Percentiles rank a stretch among this genome's conserved stretches.
phyloP scores from a whole-genome alignment of 2,888 invertebrate genomes.

The Drosophila macrospina region DNA sequence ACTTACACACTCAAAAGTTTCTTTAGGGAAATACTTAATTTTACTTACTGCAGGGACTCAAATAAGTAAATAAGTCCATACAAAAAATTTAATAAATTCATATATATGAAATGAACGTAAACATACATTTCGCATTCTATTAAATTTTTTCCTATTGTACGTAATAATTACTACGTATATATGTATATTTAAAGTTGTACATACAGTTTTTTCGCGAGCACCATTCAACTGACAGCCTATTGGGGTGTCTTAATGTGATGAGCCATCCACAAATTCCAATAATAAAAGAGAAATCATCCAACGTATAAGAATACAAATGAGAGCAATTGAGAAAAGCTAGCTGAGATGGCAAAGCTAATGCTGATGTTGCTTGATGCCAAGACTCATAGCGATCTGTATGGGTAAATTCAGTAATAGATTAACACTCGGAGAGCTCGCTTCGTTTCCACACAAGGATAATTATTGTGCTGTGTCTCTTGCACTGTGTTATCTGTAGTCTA shows the following conservation, averaged over 20 bases:
- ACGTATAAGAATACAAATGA: not conserved
- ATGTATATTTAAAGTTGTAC: too few species aligned
- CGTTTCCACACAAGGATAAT: conserved; percentile 65
- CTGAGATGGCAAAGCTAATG: not conserved
- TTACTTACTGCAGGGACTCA: too few species aligned
- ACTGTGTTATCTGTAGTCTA: conserved; percentile 68
- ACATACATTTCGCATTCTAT: too few species aligned
- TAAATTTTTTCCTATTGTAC: too few species aligned
- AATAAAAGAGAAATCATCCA: not conserved
- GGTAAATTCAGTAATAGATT: conserved; percentile 75
- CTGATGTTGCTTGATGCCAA: not conserved
- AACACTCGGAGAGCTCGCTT: conserved; percentile 80
- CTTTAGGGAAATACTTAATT: too few species aligned
- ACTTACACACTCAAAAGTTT: too few species aligned
- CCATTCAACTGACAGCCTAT: not conserved
- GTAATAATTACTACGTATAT: too few species aligned
- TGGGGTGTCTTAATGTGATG: not conserved
- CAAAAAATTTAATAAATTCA: too few species aligned
- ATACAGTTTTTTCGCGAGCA: not conserved
- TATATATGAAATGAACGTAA: too few species aligned
- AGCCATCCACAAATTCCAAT: not conserved
- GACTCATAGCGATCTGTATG: conserved; percentile 27
- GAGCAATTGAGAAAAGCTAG: not conserved
- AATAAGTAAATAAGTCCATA: too few species aligned
- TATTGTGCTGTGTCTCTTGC: conserved; percentile 54